Base-by-base conservation (phyloP, 2,113 vertebrate species). In the Lampris incognitus region DNA sequence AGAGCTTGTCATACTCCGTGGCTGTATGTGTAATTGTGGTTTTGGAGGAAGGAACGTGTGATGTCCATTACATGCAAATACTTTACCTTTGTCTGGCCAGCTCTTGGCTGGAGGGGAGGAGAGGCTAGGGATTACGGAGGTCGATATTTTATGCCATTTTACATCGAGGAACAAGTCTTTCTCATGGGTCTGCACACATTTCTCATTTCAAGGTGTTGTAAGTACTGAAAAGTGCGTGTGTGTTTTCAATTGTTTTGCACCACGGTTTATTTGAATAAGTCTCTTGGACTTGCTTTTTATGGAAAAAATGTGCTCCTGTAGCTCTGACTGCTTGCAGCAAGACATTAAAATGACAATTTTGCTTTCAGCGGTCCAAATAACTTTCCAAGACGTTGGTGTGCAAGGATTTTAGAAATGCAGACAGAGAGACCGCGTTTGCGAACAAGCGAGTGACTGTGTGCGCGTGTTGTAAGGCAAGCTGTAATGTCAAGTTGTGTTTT, bases 21-120 rank as follows among this genome's bases (percentile, higher is more conserved):
- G 76, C 69, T 49, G 36, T 11, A 66, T 72, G 80, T 85, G 84
- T 87, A 78, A 85, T 62, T 84, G 86, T 79, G 85, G 83, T 87
- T 90, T 90, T 38, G 76, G 71, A 37, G 71, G 81, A 74, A 90
- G 85, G 87, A 85, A 88, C 85, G 82, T 85, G 74, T 71, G 74
- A 85, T 82, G 85, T 78, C 76, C 69, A 67, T 66, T 74, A 81
- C 84, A 83, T 73, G 84, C 72, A 82, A 79, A 83, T 83, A 85
- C 72, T 76, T 66, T 60, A 46, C 66, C 39, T 65, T 36, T 76
- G 71, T 74, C 51, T 61, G 40, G 76, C 66, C 67, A 59, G 5
- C 40, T n/a, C 63, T 49, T 56, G 59, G 9, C 9, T 9, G 9
- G 52, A 4, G 24, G 62, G 40, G 40, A 10, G 61, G 10, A 9